Base-by-base conservation (phyloP, 2,797 vertebrate species). In the Arnoldichthys spilopterus region DNA sequence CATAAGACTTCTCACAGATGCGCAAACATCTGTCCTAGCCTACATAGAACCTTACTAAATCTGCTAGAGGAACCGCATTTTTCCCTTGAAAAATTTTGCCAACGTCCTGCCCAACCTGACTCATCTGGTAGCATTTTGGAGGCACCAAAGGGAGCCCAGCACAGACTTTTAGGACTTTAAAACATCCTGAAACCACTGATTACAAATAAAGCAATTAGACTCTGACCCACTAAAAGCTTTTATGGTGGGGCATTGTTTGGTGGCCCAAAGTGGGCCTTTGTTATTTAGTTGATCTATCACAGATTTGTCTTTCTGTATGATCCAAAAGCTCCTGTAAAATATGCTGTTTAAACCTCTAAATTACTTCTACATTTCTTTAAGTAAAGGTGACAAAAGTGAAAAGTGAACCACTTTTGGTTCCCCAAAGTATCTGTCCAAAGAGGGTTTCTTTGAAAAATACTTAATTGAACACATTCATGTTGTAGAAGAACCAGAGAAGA, bases 61-160 rank as follows among this genome's bases (percentile, higher is more conserved):
- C 43, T 49, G 66, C 24, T n/a, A 7, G 63, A 49, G 24, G 30
- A 34, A 30, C 47, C 18, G 15, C 45, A 18, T 49, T 15, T 26
- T 28, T 68, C 13, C 24, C 13, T 47, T 0, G 43, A 47, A 49
- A 15, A 66, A 51, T 24, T 45, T 15, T 16, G 43, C 64, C 15
- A 18, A 30, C 45, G 11, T 20, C 66, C 66, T 69, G 66, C 15
- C 40, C 64, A 18, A 45, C 24, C 24, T 16, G 13, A 18, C 43
- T 51, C 66, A 69, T 69, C 66, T 69, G 66, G 66, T 69, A 69
- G 66, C 66, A 30, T 69, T 69, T 69, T 45, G 59, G 30, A 62
- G 59, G 59, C 59, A 62, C 59, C 59, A 62, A 15, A 62, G 8
- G 6, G 16, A 62, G 30, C 30, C 30, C 56, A 59, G 22, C 47